Evolutionary conservation across 2,888 invertebrate genomes (phyloP).

Genomic region (Caenorhabditis sp.): DNA sequence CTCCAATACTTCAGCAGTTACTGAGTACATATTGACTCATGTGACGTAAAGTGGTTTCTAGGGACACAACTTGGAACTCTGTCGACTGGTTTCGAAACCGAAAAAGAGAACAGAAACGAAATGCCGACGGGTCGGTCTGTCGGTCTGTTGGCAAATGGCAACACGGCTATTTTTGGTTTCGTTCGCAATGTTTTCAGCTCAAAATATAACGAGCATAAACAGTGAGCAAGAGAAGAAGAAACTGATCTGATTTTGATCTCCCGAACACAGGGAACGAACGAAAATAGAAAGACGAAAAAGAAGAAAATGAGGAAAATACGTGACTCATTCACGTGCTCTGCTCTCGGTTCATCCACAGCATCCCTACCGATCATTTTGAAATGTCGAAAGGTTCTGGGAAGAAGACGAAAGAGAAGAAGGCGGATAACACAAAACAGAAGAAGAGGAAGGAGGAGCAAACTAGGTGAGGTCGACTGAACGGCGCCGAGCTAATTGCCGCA

Average conservation of each 20-base stretch:
- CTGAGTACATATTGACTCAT: conserved; percentile 57
- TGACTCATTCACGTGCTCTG: conserved; percentile 6
- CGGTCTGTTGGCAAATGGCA: too few species aligned
- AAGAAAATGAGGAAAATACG: conserved; percentile 7
- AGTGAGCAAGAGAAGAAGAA: too few species aligned
- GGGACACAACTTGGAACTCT: conserved; percentile 33
- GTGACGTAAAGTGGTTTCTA: conserved; percentile 59
- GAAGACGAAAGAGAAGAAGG: conserved; percentile 1
- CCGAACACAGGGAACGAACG: neutral
- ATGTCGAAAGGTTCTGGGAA: conserved; percentile 14
- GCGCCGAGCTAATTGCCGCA: conserved; percentile 46
- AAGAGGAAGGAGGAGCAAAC: conserved; percentile 21
- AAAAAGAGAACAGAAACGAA: neutral
- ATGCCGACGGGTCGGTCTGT: too few species aligned
- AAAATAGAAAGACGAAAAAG: conserved; percentile 7
- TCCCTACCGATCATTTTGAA: conserved; percentile 2
- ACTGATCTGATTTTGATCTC: neutral
- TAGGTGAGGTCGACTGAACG: conserved; percentile 29
- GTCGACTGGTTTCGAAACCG: conserved; percentile 48
- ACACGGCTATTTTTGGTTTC: neutral
- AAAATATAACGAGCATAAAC: neutral
- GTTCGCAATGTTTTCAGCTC: too few species aligned
- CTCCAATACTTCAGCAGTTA: conserved; percentile 8
- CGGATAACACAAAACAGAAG: conserved; percentile 4
- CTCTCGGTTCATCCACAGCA: too few species aligned